These are phyloP conservation scores for Pseudomyrmex pallidus DNA, from an alignment of 1,140 invertebrate species.

Conservation along the genomic window DNA sequence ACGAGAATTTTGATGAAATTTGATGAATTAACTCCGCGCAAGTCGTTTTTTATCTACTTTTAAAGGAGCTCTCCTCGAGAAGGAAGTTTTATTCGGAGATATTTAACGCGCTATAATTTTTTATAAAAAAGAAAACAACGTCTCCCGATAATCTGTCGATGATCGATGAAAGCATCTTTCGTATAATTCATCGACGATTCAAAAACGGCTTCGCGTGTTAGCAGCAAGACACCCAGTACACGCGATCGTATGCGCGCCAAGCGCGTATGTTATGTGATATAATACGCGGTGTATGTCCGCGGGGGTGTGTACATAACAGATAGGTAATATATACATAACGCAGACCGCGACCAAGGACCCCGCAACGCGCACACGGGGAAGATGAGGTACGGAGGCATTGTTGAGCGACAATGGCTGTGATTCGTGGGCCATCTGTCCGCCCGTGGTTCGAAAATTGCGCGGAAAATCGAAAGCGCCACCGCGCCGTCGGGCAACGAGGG, in stretches of 20 bases:
- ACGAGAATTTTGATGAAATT: constrained; percentile 41
- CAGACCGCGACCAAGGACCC: constrained; percentile 19
- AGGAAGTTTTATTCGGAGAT: constrained; percentile 19
- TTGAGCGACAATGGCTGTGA: constrained; percentile 65
- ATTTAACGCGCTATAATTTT: too few relatives aligned
- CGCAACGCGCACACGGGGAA: constrained; percentile 1
- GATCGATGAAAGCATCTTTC: neutral
- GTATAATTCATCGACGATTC: neutral
- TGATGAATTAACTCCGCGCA: constrained; percentile 45
- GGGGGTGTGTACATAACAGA: constrained; percentile 50
- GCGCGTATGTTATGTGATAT: constrained; percentile 61
- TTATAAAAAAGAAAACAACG: too few relatives aligned
- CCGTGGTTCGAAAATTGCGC: constrained; percentile 64
- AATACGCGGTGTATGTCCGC: constrained; percentile 59
- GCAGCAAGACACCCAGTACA: constrained; percentile 43
- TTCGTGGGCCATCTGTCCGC: constrained; percentile 67
- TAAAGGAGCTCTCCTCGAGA: too few relatives aligned
- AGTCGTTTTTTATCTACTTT: neutral
- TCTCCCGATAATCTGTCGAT: neutral
- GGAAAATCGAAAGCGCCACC: constrained; percentile 67
- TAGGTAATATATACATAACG: constrained; percentile 45
- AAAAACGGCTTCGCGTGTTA: neutral
- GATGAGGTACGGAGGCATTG: constrained; percentile 53
- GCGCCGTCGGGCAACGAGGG: neutral
- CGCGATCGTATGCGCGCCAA: constrained; percentile 55